These are phyloP conservation scores for Cephalopachus bancanus DNA, from an alignment of 2,797 vertebrate genomes.

Conservation along the genomic window DNA sequence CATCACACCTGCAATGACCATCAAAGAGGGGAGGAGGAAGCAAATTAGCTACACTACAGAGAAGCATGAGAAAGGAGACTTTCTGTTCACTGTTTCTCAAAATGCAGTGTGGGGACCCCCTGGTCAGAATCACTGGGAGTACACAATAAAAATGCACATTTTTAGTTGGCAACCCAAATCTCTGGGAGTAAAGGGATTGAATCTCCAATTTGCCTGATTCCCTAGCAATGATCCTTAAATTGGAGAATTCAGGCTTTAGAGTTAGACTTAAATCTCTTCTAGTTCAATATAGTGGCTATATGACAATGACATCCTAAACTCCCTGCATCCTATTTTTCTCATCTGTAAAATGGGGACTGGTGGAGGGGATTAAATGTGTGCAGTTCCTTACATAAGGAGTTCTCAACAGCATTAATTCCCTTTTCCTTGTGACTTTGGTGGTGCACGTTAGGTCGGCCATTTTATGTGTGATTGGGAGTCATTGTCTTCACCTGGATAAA, in stretches of 20 bases:
- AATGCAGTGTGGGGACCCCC: background rate
- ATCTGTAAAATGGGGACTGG: background rate
- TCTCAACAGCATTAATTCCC: background rate
- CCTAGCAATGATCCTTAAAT: background rate
- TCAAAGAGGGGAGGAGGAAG: background rate
- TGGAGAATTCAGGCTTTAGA: background rate
- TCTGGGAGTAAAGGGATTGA: background rate
- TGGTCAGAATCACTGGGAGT: background rate
- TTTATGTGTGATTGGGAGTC: background rate
- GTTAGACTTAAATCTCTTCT: conserved; percentile 3
- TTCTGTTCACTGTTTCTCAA: background rate
- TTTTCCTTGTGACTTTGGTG: background rate
- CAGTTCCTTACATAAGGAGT: background rate
- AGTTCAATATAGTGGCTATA: background rate
- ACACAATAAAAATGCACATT: background rate
- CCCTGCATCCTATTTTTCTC: background rate
- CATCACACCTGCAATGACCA: background rate
- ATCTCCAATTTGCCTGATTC: background rate
- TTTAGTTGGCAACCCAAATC: background rate
- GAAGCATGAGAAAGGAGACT: background rate
- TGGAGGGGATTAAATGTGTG: background rate
- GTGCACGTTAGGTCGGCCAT: background rate
- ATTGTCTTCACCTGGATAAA: background rate
- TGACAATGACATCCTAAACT: background rate
- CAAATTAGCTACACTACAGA: background rate